Conservation (phyloP, 1,140 invertebrate species). For the Drusus annulatus region DNA sequence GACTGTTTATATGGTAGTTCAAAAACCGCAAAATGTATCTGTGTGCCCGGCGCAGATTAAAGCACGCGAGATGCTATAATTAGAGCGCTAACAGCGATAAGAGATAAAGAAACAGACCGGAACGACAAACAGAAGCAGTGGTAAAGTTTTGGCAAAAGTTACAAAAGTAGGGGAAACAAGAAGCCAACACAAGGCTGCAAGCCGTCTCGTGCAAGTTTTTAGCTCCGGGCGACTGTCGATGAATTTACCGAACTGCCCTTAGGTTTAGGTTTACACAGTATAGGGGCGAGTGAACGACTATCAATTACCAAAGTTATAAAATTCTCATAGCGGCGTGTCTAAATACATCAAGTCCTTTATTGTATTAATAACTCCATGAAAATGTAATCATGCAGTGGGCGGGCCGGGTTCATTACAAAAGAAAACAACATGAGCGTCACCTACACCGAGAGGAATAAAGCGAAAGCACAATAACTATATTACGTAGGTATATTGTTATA, state of each 20-base stretch:
- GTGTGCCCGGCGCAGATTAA: neutral
- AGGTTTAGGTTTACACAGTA: slow-evolving; percentile 15
- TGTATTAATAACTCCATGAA: slow-evolving; percentile 7
- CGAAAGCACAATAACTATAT: no score
- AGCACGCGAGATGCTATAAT: slow-evolving; percentile 2
- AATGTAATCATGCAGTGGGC: no score
- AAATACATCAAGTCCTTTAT: slow-evolving; percentile 6
- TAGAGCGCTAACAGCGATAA: neutral
- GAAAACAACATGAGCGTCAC: no score
- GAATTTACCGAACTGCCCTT: slow-evolving; percentile 1
- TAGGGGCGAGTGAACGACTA: slow-evolving; percentile 14
- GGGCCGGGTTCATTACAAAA: no score
- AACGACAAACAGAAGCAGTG: slow-evolving; percentile 12
- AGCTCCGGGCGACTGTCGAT: neutral
- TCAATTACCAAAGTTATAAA: slow-evolving; percentile 22
- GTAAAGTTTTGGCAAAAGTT: slow-evolving; percentile 14
- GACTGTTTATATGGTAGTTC: no score
- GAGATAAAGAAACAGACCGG: neutral
- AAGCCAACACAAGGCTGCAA: slow-evolving; percentile 3
- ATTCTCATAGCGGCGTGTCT: neutral
- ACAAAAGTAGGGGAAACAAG: slow-evolving; percentile 1
- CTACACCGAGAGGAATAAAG: no score
- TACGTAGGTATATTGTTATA: no score
- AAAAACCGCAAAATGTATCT: neutral
- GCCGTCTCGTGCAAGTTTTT: neutral